Conservation (phyloP, 2,113 vertebrate genomes). For the Callospermophilus lateralis region DNA sequence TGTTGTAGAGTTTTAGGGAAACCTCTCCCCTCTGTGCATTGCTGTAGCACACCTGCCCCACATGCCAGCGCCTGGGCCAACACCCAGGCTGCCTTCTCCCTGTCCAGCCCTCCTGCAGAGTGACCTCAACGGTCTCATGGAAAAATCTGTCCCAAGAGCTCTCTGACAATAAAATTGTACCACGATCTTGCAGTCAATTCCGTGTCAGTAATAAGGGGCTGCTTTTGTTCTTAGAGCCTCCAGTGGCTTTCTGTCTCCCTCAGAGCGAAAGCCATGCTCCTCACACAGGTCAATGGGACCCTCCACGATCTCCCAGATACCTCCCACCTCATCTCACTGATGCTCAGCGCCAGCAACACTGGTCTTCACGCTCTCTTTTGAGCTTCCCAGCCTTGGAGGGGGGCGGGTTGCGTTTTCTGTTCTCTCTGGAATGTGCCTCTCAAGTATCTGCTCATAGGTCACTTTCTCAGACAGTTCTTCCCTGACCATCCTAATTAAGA, state of each 20-base stretch:
- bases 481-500: not conserved
- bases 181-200: not conserved
- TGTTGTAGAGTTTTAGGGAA: not conserved
- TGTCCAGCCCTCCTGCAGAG: not conserved
- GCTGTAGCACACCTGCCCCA: not conserved
- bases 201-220: not conserved
- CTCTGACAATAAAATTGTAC: not conserved
- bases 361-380: not conserved
- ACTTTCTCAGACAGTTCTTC: not conserved
- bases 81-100: not conserved
- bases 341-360: not conserved
- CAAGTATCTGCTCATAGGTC: not conserved
- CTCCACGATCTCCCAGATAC: not conserved
- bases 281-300: accelerated
- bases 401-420: not conserved
- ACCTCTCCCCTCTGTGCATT: not conserved
- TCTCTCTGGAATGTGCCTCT: not conserved
- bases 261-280: not conserved
- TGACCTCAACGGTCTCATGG: not conserved
- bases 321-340: not conserved
- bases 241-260: not conserved
- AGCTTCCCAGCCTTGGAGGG: not conserved
- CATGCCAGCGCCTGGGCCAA: not conserved
- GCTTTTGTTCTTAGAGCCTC: not conserved
- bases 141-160: not conserved